These are phyloP conservation scores for Champsocephalus gunnari DNA, from an alignment of 2,797 vertebrate genomes.

Conservation along the genomic window DNA sequence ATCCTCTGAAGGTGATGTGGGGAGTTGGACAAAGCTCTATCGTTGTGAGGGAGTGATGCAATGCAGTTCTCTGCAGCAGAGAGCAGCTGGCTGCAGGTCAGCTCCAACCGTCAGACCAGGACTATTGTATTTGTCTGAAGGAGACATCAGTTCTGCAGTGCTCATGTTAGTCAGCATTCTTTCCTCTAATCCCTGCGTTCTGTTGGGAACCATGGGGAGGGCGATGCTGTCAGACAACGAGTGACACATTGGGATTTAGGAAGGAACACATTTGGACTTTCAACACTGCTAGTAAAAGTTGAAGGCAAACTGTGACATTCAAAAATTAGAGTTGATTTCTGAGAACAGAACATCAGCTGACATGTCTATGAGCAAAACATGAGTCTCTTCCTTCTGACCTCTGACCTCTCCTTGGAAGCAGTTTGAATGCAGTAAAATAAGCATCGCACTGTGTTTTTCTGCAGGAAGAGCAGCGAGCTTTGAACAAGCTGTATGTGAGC, in stretches of 20 bases:
- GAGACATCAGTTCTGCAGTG: conserved; percentile 41
- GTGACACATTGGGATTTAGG: background rate
- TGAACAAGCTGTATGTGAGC: conserved; percentile 33
- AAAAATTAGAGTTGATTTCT: background rate
- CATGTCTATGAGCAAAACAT: background rate
- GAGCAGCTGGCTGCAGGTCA: conserved; percentile 46
- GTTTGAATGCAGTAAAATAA: conserved; percentile 47
- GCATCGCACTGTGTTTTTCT: conserved; percentile 45
- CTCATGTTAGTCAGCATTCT: background rate
- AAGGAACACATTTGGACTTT: background rate
- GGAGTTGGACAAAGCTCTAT: conserved; percentile 15
- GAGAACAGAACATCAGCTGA: background rate
- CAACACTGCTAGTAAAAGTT: background rate
- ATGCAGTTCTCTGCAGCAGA: conserved; percentile 67
- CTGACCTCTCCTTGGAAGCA: conserved; percentile 29
- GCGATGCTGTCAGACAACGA: background rate
- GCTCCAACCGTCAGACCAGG: conserved; percentile 2
- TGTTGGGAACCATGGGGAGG: background rate
- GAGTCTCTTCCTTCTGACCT: conserved; percentile 14
- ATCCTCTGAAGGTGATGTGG: conserved; percentile 16
- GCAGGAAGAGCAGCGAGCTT: conserved; percentile 36
- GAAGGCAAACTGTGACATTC: conserved; percentile 18
- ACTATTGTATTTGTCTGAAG: conserved; percentile 30
- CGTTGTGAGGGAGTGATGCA: conserved; percentile 58
- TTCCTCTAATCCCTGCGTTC: background rate